These are phyloP conservation scores for Neuroscelio doddi DNA, from an alignment of 2,888 invertebrate genomes.

Conservation along the genomic window DNA sequence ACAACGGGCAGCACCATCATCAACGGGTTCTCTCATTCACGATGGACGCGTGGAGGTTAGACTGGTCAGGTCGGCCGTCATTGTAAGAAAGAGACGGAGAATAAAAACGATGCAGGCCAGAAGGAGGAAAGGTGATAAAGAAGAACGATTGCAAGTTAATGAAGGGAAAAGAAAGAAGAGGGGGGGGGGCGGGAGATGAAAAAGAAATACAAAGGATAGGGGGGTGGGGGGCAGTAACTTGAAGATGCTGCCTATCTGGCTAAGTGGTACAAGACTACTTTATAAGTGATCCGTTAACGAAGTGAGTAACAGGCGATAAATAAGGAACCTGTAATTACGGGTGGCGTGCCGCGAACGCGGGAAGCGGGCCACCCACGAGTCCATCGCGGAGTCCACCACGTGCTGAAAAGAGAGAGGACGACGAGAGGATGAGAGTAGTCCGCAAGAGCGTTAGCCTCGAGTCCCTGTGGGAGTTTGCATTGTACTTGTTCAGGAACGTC, in stretches of 20 bases:
- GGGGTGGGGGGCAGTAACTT: conserved; percentile 19
- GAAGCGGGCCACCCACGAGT: conserved; percentile 37
- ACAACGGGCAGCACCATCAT: conserved; percentile 24
- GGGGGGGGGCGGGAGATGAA: background rate
- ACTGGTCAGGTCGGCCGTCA: conserved; percentile 28
- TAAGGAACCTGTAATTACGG: conserved; percentile 71
- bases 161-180: conserved; percentile 17
- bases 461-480: conserved; percentile 33
- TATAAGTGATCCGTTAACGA: conserved; percentile 70
- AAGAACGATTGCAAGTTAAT: conserved; percentile 29
- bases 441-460: conserved; percentile 8
- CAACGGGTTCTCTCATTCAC: conserved; percentile 29
- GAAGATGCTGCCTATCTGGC: conserved; percentile 35
- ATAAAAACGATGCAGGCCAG: too few species aligned
- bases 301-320: conserved; percentile 71
- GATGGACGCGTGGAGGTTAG: conserved; percentile 18
- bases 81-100: conserved; percentile 30
- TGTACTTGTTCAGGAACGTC: conserved; percentile 27
- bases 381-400: conserved; percentile 23
- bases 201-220: conserved; percentile 4
- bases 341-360: conserved; percentile 51
- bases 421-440: background rate
- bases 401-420: background rate
- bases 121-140: conserved; percentile 14
- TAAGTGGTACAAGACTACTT: conserved; percentile 44